Evolutionary conservation across 2,113 vertebrate genomes (phyloP).

Genomic region (Thamnaconus septentrionalis): DNA sequence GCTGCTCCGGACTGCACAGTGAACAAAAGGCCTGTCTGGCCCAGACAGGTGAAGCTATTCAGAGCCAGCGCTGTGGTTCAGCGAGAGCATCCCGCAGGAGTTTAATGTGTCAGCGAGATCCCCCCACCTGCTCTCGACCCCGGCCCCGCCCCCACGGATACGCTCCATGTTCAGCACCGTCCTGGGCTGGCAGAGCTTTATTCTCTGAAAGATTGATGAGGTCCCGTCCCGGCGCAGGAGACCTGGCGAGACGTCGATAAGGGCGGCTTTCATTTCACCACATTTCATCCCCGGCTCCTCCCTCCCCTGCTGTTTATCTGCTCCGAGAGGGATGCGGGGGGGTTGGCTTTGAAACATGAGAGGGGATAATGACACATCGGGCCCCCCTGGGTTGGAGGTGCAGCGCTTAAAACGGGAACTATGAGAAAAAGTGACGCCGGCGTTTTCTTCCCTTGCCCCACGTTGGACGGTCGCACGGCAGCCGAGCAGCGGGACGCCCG

Average conservation of each 20-base stretch:
- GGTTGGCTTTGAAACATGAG: not conserved
- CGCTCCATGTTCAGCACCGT: too few relatives aligned
- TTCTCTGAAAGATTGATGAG: conserved; percentile 63
- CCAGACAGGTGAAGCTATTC: conserved; percentile 21
- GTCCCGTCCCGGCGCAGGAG: conserved; percentile 30
- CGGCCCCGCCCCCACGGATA: too few relatives aligned
- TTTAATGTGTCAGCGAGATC: conserved; percentile 21
- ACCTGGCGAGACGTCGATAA: conserved; percentile 54
- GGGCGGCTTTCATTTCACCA: conserved; percentile 48
- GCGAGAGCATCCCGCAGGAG: conserved; percentile 27
- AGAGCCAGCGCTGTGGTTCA: conserved; percentile 18
- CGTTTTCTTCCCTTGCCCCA: conserved; percentile 14
- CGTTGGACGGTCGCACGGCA: conserved; percentile 8
- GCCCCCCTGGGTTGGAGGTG: conserved; percentile 10
- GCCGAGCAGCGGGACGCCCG: conserved; percentile 25
- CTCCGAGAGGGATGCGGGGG: not conserved
- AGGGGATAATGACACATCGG: conserved; percentile 22
- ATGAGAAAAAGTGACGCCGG: conserved; percentile 41
- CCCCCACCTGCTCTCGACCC: too few relatives aligned
- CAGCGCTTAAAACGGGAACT: conserved; percentile 13
- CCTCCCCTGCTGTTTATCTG: conserved; percentile 17
- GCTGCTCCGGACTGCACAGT: conserved; percentile 29
- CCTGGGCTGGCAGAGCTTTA: conserved; percentile 4
- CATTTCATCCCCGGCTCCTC: conserved; percentile 23
- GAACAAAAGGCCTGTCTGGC: conserved; percentile 12